Evolutionary conservation across 30 jellyfish, hydroid and myxozoan genomes (phyloP).

Genomic region (Aurelia sp.): DNA sequence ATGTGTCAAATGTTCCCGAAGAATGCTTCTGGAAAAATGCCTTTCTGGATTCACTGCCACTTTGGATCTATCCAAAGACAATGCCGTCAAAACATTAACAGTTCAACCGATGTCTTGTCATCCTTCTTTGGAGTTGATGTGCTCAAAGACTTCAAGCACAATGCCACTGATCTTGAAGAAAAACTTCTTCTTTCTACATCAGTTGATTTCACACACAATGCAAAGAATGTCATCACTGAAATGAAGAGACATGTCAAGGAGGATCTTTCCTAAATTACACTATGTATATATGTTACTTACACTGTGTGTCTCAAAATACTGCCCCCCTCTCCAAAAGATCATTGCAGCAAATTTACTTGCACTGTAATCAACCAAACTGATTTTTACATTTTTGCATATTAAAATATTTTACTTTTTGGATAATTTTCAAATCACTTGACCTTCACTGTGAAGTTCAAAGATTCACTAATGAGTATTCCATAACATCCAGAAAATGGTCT

Average conservation of each 20-base stretch:
- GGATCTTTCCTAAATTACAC: neutral
- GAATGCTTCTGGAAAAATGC: neutral
- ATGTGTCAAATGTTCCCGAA: neutral
- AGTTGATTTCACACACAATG: constrained; percentile 4
- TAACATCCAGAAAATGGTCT: too few relatives aligned
- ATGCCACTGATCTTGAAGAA: constrained; percentile 4
- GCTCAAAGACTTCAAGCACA: constrained; percentile 3
- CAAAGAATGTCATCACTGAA: constrained; percentile 1
- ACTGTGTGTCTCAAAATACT: too few relatives aligned
- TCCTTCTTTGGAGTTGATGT: constrained; percentile 5
- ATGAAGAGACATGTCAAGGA: neutral
- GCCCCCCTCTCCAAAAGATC: too few relatives aligned
- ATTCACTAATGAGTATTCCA: too few relatives aligned
- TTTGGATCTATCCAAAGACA: constrained; percentile 1
- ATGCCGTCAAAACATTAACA: neutral
- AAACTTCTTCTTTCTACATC: constrained; percentile 9
- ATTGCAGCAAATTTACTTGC: too few relatives aligned
- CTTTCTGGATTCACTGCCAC: neutral
- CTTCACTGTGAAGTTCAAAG: too few relatives aligned
- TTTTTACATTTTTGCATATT: too few relatives aligned
- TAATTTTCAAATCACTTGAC: too few relatives aligned
- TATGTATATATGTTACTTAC: too few relatives aligned
- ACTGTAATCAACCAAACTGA: too few relatives aligned
- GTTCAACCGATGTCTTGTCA: constrained; percentile 10
- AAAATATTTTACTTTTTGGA: too few relatives aligned